Evolutionary conservation across 1,140 invertebrate species (phyloP), one percentile per base, ranked within the genome.

Genomic region (Cotesia typhae): DNA sequence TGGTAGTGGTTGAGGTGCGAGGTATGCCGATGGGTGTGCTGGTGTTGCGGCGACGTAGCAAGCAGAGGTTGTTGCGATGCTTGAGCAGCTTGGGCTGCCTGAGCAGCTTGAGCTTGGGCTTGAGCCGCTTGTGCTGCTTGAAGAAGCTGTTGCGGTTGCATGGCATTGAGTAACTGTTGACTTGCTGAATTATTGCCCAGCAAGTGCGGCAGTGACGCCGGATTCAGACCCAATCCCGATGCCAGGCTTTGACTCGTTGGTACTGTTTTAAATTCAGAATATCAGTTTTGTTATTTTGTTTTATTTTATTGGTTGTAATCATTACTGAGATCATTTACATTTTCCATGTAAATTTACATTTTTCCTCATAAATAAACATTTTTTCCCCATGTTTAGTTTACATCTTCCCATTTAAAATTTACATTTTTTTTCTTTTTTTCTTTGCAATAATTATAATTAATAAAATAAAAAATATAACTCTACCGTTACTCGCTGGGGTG

Each of bases 181-280:
- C 91, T 92, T 73, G 88, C 89, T 41, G 87, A 89, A 74, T 89
- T 92, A 83, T 90, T 93, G 71, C 89, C 88, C 72, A 94, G 85
- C 71, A 94, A 89, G 80, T 92, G 93, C 37, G 91, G 90, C 76
- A 94, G 78, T 63, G 87, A 83, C 4, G 89, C 89, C 4, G 89
- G 90, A 81, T 91, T 92, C 68, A 93, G 82, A 75, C 82, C 84
- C 68, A 87, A 79, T 71, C 84, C 83, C 47, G 82, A 74, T 10
- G 83, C 83, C 37, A 92, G 82, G 74, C 81, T 86, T 12, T 86
- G 83, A 80, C 87, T 87, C 72, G 87, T 87, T 71, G 88, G 87
- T 74, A 88, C 87, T 88, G 77, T 41, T 64, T 63, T 28, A 28
- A 28, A 28, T 35, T 12, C 5, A n/a, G 47, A 65, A 65, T 41